Percentiles rank a stretch among this genome's conserved stretches.
Conservation (phyloP, 2,797 vertebrate genomes). For the Sebastes diaconus region DNA sequence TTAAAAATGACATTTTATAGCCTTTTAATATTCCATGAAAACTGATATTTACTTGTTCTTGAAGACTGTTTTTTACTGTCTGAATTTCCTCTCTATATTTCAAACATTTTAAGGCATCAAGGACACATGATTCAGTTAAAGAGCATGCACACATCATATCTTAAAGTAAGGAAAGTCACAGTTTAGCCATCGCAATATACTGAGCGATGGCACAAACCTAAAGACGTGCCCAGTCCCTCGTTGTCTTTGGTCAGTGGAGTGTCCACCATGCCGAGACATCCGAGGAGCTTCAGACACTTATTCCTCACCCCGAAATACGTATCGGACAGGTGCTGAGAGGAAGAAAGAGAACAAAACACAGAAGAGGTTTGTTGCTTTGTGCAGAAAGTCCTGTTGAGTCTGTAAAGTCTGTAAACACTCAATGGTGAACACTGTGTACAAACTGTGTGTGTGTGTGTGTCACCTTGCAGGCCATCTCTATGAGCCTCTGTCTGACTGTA, state of each 20-base stretch:
- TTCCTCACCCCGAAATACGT: constrained; percentile 95
- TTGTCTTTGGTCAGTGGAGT: constrained; percentile 83
- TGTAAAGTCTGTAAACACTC: not conserved
- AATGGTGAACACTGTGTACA: accelerated
- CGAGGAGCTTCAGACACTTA: constrained; percentile 94
- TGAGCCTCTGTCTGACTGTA: constrained; percentile 85
- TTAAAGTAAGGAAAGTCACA: not conserved
- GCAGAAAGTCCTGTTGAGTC: not conserved
- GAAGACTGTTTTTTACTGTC: not conserved
- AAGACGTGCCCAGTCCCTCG: constrained; percentile 66
- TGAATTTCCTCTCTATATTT: not conserved
- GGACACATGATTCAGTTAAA: not conserved
- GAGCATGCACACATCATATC: not conserved
- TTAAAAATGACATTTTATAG: not conserved
- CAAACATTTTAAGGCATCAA: not conserved
- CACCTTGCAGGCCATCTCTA: constrained; percentile 96
- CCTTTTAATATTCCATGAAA: not conserved
- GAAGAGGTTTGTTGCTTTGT: not conserved
- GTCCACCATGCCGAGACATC: constrained; percentile 90
- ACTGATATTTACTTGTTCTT: not conserved
- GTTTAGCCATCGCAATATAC: not conserved
- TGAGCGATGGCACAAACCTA: constrained; percentile 41
- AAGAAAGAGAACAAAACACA: not conserved
- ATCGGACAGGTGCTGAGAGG: constrained; percentile 88
- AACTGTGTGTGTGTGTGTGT: constrained; percentile 16